phyloP scores from a whole-genome alignment of 2,797 vertebrate genomes.

The Smutsia temminckii region DNA sequence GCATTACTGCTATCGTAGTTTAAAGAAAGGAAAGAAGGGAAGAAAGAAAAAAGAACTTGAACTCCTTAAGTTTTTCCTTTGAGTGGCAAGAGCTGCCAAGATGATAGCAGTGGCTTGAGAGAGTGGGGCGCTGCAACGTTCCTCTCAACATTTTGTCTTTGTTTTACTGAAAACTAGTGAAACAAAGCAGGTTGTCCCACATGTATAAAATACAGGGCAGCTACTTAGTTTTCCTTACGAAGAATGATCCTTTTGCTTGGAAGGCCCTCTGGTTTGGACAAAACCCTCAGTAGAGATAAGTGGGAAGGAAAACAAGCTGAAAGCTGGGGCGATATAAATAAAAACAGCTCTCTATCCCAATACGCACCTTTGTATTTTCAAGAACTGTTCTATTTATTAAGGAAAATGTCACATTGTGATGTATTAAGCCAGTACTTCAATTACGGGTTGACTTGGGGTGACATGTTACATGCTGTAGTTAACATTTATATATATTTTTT shows the following conservation, averaged over 20 bases:
- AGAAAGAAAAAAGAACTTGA: not conserved
- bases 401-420: constrained; percentile 91
- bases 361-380: constrained; percentile 89
- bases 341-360: constrained; percentile 85
- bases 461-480: constrained; percentile 91
- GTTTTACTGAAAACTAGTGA: constrained; percentile 50
- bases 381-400: constrained; percentile 91
- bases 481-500: constrained; percentile 82
- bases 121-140: not conserved
- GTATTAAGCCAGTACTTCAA: constrained; percentile 96
- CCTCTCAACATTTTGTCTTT: constrained; percentile 70
- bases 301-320: constrained; percentile 85
- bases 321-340: constrained; percentile 82
- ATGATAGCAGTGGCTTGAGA: constrained; percentile 82
- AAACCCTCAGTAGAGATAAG: constrained; percentile 79
- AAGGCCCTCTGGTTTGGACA: constrained; percentile 77
- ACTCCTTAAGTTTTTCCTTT: constrained; percentile 65
- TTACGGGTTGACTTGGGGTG: constrained; percentile 91
- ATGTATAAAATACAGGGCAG: constrained; percentile 81
- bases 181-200: constrained; percentile 76
- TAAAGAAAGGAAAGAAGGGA: not conserved
- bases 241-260: constrained; percentile 70
- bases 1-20: constrained; percentile 85
- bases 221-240: constrained; percentile 79
- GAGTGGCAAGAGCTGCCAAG: constrained; percentile 77